Evolutionary conservation across 2,113 vertebrate genomes (phyloP).

Genomic region (Trochalopteron elliotii): DNA sequence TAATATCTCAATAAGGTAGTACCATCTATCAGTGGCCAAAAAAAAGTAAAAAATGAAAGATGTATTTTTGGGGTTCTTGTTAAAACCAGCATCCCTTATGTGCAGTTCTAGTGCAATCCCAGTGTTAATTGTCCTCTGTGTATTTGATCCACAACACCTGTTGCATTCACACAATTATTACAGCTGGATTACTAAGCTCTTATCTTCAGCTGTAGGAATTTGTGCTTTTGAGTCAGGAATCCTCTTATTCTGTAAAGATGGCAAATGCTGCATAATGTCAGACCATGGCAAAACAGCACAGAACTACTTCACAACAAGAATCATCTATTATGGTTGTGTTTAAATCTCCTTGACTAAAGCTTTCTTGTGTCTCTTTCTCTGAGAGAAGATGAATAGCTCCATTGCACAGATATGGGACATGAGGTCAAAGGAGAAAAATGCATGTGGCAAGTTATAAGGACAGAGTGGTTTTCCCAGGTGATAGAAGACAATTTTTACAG

Average conservation of each 20-base stretch:
- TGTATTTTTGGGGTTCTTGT: not conserved
- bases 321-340: not conserved
- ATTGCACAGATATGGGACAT: not conserved
- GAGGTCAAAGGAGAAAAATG: not conserved
- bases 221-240: not conserved
- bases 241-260: not conserved
- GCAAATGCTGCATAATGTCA: not conserved
- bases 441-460: not conserved
- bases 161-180: not conserved
- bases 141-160: not conserved
- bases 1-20: not conserved
- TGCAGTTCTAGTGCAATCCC: not conserved
- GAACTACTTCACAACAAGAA: not conserved
- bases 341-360: not conserved
- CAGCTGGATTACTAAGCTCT: not conserved
- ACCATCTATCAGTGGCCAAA: not conserved
- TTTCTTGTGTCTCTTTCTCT: not conserved
- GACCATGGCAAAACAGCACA: not conserved
- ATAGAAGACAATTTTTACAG: not conserved
- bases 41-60: not conserved
- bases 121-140: not conserved
- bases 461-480: not conserved
- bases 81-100: not conserved
- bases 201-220: not conserved
- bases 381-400: not conserved